Conservation (phyloP, 2,797 vertebrate genomes). For the Yasuhikotakia modesta region DNA sequence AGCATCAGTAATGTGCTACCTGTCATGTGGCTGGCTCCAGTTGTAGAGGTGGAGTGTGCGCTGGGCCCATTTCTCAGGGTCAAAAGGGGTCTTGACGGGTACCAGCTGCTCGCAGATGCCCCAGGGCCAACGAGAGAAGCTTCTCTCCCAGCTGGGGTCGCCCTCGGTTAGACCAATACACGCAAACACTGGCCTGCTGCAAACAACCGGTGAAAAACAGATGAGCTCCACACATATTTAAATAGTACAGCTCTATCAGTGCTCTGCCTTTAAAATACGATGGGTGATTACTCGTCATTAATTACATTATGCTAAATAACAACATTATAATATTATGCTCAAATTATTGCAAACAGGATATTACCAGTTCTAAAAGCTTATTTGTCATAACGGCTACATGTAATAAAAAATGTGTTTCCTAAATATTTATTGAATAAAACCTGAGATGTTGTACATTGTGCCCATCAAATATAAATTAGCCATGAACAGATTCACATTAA, state of each 20-base stretch:
- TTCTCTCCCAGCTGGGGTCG: constrained; percentile 88
- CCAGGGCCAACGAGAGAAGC: constrained; percentile 88
- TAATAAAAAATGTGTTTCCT: no score
- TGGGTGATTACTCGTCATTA: not conserved
- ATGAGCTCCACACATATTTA: constrained; percentile 21
- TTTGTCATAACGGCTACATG: not conserved
- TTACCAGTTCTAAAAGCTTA: not conserved
- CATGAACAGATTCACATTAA: not conserved
- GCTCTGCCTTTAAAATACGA: not conserved
- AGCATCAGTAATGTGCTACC: constrained; percentile 61
- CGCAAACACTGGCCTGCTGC: constrained; percentile 86
- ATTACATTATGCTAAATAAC: not conserved
- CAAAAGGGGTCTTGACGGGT: constrained; percentile 76
- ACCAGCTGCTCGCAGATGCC: constrained; percentile 91
- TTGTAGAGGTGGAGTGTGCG: constrained; percentile 87
- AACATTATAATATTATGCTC: not conserved
- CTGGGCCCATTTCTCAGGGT: constrained; percentile 83
- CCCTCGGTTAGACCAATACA: constrained; percentile 94
- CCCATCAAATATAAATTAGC: not conserved
- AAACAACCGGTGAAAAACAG: constrained; percentile 43
- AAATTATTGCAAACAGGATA: not conserved
- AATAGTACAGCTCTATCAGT: not conserved
- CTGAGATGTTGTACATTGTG: not conserved
- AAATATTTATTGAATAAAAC: not conserved
- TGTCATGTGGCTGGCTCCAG: constrained; percentile 86